phyloP scores from a whole-genome alignment of 2,113 vertebrate species.

The Mastomys coucha region DNA sequence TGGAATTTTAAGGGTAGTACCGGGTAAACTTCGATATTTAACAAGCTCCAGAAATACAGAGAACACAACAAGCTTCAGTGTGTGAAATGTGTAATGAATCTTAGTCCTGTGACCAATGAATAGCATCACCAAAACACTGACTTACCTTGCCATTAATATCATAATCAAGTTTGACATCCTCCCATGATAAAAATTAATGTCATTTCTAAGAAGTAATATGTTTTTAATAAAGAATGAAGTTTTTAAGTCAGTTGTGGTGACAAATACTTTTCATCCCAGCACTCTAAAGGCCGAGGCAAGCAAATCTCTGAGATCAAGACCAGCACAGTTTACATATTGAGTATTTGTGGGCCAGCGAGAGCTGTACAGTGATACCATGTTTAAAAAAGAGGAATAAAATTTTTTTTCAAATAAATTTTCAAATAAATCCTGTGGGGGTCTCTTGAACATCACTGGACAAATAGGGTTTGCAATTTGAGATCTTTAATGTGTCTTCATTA shows the following conservation, averaged over 20 bases:
- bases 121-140: neutral
- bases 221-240: neutral
- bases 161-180: neutral
- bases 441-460: neutral
- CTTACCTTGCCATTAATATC: neutral
- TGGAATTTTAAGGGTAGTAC: constrained; percentile 14
- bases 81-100: neutral
- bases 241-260: neutral
- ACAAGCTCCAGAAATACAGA: neutral
- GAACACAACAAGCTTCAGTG: neutral
- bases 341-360: neutral
- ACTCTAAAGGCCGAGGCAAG: neutral
- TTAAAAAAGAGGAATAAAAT: neutral
- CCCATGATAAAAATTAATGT: neutral
- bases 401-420: constrained; percentile 17
- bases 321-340: neutral
- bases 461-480: neutral
- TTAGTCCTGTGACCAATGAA: neutral
- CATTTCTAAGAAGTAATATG: neutral
- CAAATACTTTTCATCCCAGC: neutral
- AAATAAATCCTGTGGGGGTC: neutral
- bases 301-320: neutral
- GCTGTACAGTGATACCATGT: neutral
- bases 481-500: neutral
- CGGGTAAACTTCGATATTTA: neutral